Evolutionary conservation across 2,797 vertebrate species (phyloP).

Genomic region (Poeciliopsis gracilis): DNA sequence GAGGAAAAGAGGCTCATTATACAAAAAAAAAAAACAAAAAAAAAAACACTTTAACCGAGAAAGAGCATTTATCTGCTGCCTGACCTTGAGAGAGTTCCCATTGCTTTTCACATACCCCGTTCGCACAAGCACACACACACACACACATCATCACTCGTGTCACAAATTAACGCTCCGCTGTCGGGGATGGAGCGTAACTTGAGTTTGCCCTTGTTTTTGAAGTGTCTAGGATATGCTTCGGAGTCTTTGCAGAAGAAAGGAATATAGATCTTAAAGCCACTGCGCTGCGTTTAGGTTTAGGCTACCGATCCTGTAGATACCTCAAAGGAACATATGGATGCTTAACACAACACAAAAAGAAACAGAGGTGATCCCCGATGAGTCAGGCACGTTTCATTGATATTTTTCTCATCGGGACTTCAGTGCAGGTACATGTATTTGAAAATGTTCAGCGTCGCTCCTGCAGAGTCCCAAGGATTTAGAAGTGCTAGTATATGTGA

Average conservation of each 20-base stretch:
- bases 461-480: background rate
- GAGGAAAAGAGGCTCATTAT: conserved; percentile 74
- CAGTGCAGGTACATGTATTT: conserved; percentile 40
- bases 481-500: background rate
- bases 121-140: conserved; percentile 19
- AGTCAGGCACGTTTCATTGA: conserved; percentile 67
- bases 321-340: conserved; percentile 75
- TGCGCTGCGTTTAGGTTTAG: conserved; percentile 64
- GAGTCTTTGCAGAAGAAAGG: conserved; percentile 64
- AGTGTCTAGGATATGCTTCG: conserved; percentile 67
- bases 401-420: conserved; percentile 40
- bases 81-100: conserved; percentile 79
- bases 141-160: conserved; percentile 39
- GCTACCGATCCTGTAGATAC: conserved; percentile 66
- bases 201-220: conserved; percentile 75
- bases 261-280: conserved; percentile 69
- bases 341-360: conserved; percentile 62
- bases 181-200: conserved; percentile 56
- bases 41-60: conserved; percentile 69
- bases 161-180: conserved; percentile 57
- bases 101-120: conserved; percentile 67
- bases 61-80: conserved; percentile 75
- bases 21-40: conserved; percentile 26
- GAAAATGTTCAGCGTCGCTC: conserved; percentile 32
- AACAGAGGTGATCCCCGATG: conserved; percentile 62